phyloP scores from a whole-genome alignment of 53 echinoderm and acorn worm genomes.

The Echinarachnius parma region DNA sequence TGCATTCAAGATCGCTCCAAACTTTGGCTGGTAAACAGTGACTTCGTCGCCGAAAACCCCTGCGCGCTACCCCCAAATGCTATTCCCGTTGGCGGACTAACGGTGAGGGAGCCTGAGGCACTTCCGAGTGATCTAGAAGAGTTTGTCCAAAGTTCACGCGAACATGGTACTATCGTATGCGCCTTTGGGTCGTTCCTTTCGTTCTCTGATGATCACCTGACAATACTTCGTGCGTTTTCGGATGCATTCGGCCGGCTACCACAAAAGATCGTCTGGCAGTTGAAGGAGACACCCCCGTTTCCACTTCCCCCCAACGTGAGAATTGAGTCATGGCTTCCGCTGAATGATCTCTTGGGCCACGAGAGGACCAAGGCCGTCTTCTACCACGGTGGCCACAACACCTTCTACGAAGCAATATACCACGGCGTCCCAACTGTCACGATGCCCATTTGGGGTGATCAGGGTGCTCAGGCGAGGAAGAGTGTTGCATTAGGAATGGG shows the following conservation, averaged over 20 bases:
- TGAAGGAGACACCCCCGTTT: conserved; percentile 37
- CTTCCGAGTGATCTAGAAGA: conserved; percentile 29
- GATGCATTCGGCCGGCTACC: conserved; percentile 47
- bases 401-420: conserved; percentile 64
- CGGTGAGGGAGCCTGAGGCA: conserved; percentile 39
- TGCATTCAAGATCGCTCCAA: conserved; percentile 35
- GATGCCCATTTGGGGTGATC: conserved; percentile 58
- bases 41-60: conserved; percentile 53
- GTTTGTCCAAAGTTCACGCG: conserved; percentile 52
- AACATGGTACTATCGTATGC: conserved; percentile 57
- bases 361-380: conserved; percentile 56
- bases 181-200: conserved; percentile 49
- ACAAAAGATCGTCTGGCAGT: conserved; percentile 60
- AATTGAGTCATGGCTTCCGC: conserved; percentile 59
- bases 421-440: conserved; percentile 60
- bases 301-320: conserved; percentile 50
- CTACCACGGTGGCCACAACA: conserved; percentile 55
- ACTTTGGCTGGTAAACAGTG: conserved; percentile 64
- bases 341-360: conserved; percentile 69
- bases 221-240: conserved; percentile 22
- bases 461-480: conserved; percentile 29
- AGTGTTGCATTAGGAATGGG: conserved; percentile 39
- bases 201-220: not conserved
- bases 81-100: conserved; percentile 58
- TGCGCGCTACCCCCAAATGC: conserved; percentile 62